Percentiles rank a stretch among this genome's conserved stretches.
Evolutionary conservation across 2,113 vertebrate species (phyloP).

Genomic region (Cyphomyrus plagiostoma): DNA sequence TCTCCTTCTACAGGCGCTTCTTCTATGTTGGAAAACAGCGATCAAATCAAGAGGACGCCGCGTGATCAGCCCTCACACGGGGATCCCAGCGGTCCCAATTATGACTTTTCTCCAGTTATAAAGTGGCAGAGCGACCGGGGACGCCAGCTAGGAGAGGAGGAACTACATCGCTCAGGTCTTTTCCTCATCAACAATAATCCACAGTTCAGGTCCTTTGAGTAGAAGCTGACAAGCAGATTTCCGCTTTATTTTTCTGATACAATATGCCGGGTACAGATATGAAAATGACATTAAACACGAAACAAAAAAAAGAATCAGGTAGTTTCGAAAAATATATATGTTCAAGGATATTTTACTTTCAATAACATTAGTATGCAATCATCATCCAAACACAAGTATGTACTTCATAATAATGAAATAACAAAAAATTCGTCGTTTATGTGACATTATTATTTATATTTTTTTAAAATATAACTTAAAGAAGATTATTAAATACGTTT

Average conservation of each 20-base stretch:
- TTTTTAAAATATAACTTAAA: background rate
- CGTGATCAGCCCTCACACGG: background rate
- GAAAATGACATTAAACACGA: background rate
- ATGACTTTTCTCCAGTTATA: background rate
- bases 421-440: background rate
- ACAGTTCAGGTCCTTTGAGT: background rate
- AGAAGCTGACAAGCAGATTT: background rate
- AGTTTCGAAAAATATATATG: background rate
- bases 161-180: background rate
- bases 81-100: background rate
- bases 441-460: background rate
- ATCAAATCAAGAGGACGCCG: background rate
- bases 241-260: background rate
- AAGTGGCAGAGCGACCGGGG: background rate
- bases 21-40: background rate
- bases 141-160: background rate
- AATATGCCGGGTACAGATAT: background rate
- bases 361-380: background rate
- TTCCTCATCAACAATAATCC: background rate
- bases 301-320: background rate
- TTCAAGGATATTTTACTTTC: background rate
- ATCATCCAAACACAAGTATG: background rate
- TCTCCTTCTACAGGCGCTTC: background rate
- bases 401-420: background rate
- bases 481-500: background rate